Evolutionary conservation across 2,113 vertebrate genomes (phyloP), one percentile per base, ranked within the genome.

Genomic region (Gavialis gangeticus): DNA sequence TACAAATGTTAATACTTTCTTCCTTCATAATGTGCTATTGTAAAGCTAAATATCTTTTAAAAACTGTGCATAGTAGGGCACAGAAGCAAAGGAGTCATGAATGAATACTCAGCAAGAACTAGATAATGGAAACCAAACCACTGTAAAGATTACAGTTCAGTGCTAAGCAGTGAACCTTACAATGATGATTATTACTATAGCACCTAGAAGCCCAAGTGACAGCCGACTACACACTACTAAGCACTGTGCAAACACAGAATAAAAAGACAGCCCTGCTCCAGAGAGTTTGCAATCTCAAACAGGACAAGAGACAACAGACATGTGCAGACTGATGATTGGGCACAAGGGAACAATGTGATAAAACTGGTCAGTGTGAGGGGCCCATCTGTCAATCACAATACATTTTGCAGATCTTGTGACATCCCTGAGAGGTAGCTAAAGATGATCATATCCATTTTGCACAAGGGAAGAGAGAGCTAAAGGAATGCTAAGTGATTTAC

Each of bases 341-440:
- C 17, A n/a, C 2, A 12, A 67, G 46, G 46, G 64, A 67, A 67
- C 64, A 67, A 1, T 87, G 78, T 82, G 55, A 93, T 92, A 96
- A 88, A 92, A 75, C 84, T 60, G 85, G 69, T 11, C 94, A 92
- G 89, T 91, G 91, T 96, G 92, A 55, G 34, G 60, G 62, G 54
- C 80, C 34, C 82, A 84, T 28, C 1, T 82, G 75, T 8, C 1
- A 2, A 90, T 82, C 90, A 91, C 95, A 92, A 77, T 67, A 83
- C 88, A 90, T 30, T 69, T n/a, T 59, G 78, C 77, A 2, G 62
- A 85, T 62, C 69, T 54, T 82, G 58, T 55, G 82, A 69, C 13
- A 5, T 5, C 86, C 75, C 88, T 24, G 57, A 77, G 57, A 89
- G 24, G 25, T 4, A 56, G 7, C 0, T 56, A 4, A 2, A 91